Conservation (phyloP, 2,797 vertebrate species). For the Lepus townsendii region DNA sequence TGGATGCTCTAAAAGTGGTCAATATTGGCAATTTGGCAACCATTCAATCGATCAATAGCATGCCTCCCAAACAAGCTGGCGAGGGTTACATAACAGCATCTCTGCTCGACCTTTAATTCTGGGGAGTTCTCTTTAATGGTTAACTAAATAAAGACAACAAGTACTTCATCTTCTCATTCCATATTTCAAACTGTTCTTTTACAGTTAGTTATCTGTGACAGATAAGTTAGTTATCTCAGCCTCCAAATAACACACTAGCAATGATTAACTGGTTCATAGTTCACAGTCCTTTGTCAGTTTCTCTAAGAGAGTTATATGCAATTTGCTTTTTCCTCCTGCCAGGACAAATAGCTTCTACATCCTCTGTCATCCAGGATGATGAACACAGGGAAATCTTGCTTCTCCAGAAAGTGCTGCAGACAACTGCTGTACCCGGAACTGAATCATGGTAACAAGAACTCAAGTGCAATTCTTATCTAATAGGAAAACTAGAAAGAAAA, state of each 20-base stretch:
- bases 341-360: neutral
- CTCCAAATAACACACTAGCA: slow-evolving; percentile 23
- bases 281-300: neutral
- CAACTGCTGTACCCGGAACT: neutral
- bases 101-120: neutral
- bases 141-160: neutral
- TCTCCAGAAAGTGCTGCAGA: neutral
- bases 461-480: neutral
- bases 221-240: neutral
- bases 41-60: neutral
- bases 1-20: neutral
- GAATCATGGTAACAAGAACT: neutral
- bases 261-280: slow-evolving; percentile 18
- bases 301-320: neutral
- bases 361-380: neutral
- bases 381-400: neutral
- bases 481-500: neutral
- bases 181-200: neutral
- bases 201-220: neutral
- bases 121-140: neutral
- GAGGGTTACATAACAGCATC: neutral
- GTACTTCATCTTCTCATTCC: neutral
- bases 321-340: neutral
- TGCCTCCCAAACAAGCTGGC: neutral
- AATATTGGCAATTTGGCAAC: neutral